These are phyloP conservation scores for Xylocopa sonorina DNA, from an alignment of 1,140 invertebrate genomes.

Conservation along the genomic window DNA sequence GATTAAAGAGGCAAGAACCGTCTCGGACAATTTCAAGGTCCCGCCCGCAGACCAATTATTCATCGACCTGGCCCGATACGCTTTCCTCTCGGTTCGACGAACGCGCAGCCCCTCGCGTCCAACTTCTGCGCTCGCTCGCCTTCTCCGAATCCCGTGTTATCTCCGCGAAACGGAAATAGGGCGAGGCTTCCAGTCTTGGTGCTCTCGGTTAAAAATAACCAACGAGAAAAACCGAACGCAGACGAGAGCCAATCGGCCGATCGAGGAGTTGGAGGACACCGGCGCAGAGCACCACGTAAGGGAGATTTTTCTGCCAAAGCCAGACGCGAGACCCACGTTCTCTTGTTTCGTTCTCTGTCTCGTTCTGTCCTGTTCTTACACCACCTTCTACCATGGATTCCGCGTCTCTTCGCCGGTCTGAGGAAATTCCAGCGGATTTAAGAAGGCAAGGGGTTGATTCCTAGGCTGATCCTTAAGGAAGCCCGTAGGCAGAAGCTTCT, in stretches of 20 bases:
- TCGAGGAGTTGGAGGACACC: neutral
- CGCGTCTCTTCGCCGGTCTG: neutral
- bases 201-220: conserved; percentile 29
- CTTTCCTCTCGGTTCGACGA: neutral
- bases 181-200: neutral
- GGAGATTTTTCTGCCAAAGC: conserved; percentile 35
- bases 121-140: no score
- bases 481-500: neutral
- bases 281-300: neutral
- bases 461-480: neutral
- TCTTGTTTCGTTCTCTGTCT: conserved; percentile 42
- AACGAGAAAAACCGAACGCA: conserved; percentile 29
- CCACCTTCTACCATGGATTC: neutral
- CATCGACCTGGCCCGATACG: neutral
- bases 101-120: neutral
- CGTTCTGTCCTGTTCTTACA: neutral
- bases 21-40: neutral
- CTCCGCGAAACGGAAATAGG: conserved; percentile 34
- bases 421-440: conserved; percentile 20
- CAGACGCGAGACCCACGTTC: neutral
- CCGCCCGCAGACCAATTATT: conserved; percentile 15
- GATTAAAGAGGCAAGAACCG: neutral
- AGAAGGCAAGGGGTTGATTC: conserved; percentile 11
- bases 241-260: conserved; percentile 17
- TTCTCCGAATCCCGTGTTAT: conserved; percentile 4